Evolutionary conservation across 1,140 invertebrate genomes (phyloP), one percentile per base, ranked within the genome.

Genomic region (Pinna nobilis): DNA sequence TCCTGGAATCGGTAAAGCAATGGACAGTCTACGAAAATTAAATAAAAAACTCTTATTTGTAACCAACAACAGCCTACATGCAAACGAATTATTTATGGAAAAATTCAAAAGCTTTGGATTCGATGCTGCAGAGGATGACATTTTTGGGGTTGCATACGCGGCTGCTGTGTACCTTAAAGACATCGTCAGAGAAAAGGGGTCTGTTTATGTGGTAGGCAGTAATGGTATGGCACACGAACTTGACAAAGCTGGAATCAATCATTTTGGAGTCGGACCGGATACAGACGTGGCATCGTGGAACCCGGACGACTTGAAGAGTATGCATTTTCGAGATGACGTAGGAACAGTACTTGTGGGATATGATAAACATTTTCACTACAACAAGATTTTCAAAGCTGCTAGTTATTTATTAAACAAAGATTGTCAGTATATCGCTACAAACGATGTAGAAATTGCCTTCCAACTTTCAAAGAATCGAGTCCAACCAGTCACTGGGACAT

Each of bases 401-500:
- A 82, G 80, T 33, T 87, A 86, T 57, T 50, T 87, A 3, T 67
- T 35, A 11, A 53, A 80, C 41, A 57, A 70, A 6, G 30, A 65
- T 3, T 87, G 85, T 71, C 63, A 72, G 37, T 87, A 75, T 53
- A 28, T 87, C 5, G 84, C 79, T 4, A 83, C 84, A 20, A 86
- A 82, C 57, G 69, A 66, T 57, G 70, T 78, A 25, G 83, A 84
- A 60, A 79, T 69, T 9, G 73, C 76, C 1, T 61, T 82, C 4
- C 13, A 39, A 7, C 41, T 76, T 32, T 55, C 44, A 18, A n/a
- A 35, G 5, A 70, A 61, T 15, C 57, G 77, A 30, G 47, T 73
- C 6, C 77, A 79, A 33, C 83, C 82, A 3, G 44, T 80, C 25
- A 95, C 96, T 35, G 97, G 97, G 3, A 92, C 93, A 47, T 92